Base-by-base conservation (phyloP, 2,888 invertebrate genomes). In the Apamea sordens region DNA sequence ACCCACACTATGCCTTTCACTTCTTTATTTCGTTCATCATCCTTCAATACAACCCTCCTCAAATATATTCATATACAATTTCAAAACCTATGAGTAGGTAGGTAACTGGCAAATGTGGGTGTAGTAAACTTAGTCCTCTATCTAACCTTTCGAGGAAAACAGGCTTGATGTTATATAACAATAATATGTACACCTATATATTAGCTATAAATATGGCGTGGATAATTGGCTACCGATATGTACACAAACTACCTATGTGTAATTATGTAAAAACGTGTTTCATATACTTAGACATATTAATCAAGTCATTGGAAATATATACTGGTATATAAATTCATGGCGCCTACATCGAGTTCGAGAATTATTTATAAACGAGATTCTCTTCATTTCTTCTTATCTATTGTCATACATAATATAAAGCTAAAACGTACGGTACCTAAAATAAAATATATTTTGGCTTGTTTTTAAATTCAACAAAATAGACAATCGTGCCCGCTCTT, bases 231-330 rank as follows among this genome's bases (percentile, higher is more conserved):
- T 32, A 56, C 36, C 24, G 64, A 59, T 67, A 67, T 59, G 24
- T 59, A 18, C 44, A 11, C 10, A 44, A 36, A 13, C 47, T 47
- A 41, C 24, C 5, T 75, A 47, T 32, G n/a, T 41, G 15, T 68
- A 56, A 53, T 76, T 63, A 76, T 56, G 41, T 83, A 41, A 61
- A 36, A 53, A 71, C 67, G n/a, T 13, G 53, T 61, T 79, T 72
- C n/a, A 47, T 63, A 61, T 36, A 47, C 47, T 47, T 47, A 59
- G n/a, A 28, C 56, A 15, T 44, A 53, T 10, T 61, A 32, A n/a
- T 28, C 61, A 83, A 72, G 24, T 68, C 56, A 68, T 73, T 83
- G 44, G 28, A 53, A 79, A 69, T 36, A 70, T 28, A 24, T 64
- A 10, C 7, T 56, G 44, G 36, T 72, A n/a, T 65, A 56, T 65